These are phyloP conservation scores for Otocyon megalotis DNA, from an alignment of 2,113 vertebrate species.

Conservation along the genomic window DNA sequence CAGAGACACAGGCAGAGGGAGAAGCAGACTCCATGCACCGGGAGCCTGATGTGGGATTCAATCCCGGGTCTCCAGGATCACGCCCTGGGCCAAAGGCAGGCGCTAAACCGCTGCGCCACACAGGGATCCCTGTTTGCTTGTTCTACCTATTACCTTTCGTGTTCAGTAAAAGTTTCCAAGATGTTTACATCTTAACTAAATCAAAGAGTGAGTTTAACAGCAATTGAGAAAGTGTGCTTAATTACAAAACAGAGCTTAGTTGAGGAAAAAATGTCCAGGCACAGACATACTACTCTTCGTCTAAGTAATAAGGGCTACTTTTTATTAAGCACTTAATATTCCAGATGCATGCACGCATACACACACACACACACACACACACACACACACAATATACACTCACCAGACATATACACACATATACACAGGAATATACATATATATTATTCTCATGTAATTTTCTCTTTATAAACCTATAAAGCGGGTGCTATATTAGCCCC, in stretches of 20 bases:
- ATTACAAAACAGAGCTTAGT: conserved; percentile 17
- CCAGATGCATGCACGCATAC: too few relatives aligned
- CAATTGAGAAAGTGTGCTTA: not conserved
- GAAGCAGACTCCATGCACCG: too few relatives aligned
- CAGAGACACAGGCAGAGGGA: too few relatives aligned
- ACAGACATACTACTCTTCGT: not conserved
- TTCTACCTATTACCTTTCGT: not conserved
- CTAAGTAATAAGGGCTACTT: not conserved
- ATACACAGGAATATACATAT: not conserved
- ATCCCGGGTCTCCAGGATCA: too few relatives aligned
- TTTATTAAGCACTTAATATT: not conserved
- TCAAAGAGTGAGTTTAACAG: not conserved
- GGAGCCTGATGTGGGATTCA: too few relatives aligned
- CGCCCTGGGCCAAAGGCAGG: too few relatives aligned
- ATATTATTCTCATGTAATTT: not conserved
- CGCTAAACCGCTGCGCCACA: too few relatives aligned
- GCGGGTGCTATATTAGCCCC: not conserved
- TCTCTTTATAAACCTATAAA: not conserved
- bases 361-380: rapidly evolving
- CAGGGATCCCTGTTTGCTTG: not conserved
- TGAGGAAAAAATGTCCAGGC: not conserved
- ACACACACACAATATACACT: not conserved
- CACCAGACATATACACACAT: not conserved
- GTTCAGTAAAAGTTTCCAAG: conserved; percentile 13
- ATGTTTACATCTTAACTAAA: conserved; percentile 37